Conservation (phyloP, 2,888 invertebrate species). For the Xiphydria camelus region DNA sequence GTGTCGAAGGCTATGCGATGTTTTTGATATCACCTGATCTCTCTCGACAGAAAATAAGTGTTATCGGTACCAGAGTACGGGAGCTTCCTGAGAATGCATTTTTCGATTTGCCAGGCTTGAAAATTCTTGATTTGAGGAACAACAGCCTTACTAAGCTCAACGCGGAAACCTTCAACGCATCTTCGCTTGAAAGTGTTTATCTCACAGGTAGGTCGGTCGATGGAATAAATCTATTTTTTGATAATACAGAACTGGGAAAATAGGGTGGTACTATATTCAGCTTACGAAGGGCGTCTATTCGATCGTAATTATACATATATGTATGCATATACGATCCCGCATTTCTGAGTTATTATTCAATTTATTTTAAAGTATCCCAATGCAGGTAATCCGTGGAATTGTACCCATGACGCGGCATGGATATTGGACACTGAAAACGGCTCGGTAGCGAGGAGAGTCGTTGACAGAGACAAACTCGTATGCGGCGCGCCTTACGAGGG, state of each 20-base stretch:
- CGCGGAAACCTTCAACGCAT: conserved; percentile 51
- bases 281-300: no score
- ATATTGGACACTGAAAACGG: conserved; percentile 62
- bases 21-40: no score
- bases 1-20: no score
- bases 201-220: conserved; percentile 64
- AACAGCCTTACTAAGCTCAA: conserved; percentile 61
- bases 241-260: not conserved
- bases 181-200: conserved; percentile 56
- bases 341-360: no score
- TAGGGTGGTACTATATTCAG: no score
- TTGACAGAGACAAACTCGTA: conserved; percentile 64
- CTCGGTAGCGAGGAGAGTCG: conserved; percentile 59
- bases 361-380: not conserved
- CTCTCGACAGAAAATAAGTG: conserved; percentile 43
- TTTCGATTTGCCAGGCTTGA: conserved; percentile 57
- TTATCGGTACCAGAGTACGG: conserved; percentile 49
- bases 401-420: conserved; percentile 68
- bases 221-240: conserved; percentile 10
- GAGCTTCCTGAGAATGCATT: conserved; percentile 48
- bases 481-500: conserved; percentile 67
- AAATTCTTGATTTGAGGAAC: conserved; percentile 61
- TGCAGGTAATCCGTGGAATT: conserved; percentile 73
- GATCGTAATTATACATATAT: no score
- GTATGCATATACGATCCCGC: no score